Evolutionary conservation across 2,113 vertebrate genomes (phyloP), one percentile per base, ranked within the genome.

Genomic region (Illadopsis cleaveri): DNA sequence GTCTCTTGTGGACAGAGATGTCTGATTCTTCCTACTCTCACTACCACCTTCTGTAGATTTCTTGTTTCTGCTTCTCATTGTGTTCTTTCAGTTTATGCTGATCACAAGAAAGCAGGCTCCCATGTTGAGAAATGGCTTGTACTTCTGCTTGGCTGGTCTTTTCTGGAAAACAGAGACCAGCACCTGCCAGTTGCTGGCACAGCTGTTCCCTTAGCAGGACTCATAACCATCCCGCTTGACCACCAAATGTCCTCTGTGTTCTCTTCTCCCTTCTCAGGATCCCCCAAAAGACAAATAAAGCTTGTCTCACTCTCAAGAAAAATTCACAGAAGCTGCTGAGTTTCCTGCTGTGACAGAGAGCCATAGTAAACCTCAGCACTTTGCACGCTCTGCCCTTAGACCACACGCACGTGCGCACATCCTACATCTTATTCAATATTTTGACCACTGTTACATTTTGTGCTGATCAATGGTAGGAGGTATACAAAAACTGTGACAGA

Each of bases 351-450:
- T 11, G 21, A 42, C 10, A 66, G 47, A 73, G 18, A 53, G 44
- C 24, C 50, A 25, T 0, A 0, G 42, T 31, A 86, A 93, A 76
- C 50, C 70, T 83, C 58, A 21, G 10, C 40, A 58, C 27, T 21
- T 30, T 13, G 7, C 57, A 54, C 4, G 0, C 16, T 56, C 45
- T 54, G 31, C 50, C 54, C 51, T 77, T 44, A 53, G 33, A 80
- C 50, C 54, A 27, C 58, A 19, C 2, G 5, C 0, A 1, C 0
- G 0, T 21, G n/a, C 0, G 0, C 19, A 9, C 45, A 42, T 37
- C 37, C 40, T 42, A 15, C 42, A 58, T 18, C 33, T 65, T 22
- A 33, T 20, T 23, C 11, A 15, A 1, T 40, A 23, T 44, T 86
- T 45, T 75, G 42, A 73, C 18, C 21, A 22, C 30, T 80, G 4